Evolutionary conservation across 2,888 invertebrate species (phyloP), one percentile per base, ranked within the genome.

Genomic region (Ormyrus nitidulus): DNA sequence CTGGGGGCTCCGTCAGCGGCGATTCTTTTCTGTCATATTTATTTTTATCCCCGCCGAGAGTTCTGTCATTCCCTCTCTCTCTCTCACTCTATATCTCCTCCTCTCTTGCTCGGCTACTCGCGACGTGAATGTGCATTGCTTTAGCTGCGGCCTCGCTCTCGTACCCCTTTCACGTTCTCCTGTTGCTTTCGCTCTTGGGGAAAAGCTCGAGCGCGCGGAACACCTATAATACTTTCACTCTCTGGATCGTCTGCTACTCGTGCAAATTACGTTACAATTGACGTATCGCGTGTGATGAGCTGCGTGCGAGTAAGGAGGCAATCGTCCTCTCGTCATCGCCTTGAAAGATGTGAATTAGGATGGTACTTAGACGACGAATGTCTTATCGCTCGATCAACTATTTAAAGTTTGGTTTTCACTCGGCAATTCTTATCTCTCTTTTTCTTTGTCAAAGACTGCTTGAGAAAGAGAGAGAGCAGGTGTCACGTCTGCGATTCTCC

Each of bases 221-320:
- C 11, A 9, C 5, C 6, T 46, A 5, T 6, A 62, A 11, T 11
- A 11, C 62, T n/a, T 46, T n/a, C 46, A 6, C 62, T 46, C 62
- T 11, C 62, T 8, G 59, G 65, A 66, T 71, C 79, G 74, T 79
- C 79, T 70, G 70, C 79, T 79, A 70, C 51, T 62, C 61, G 64
- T 49, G 58, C 53, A 49, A 72, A 72, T 80, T 80, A 76, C 80
- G 80, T 68, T 76, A 80, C 80, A 62, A 80, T 70, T 69, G 69
- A 49, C 46, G 51, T 61, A 61, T 68, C 61, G 59, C 6, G 69
- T 58, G 65, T 44, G 56, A 34, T n/a, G 58, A 11, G 11, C 5
- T 19, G 34, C 49, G 51, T 8, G 44, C 51, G 58, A 6, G n/a
- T 9, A 34, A 34, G 4, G 0, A 34, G 34, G 2, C 34, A 34